Percentiles rank a stretch among this genome's conserved stretches.
phyloP scores from a whole-genome alignment of 2,113 vertebrate genomes.

The Mirounga angustirostris region DNA sequence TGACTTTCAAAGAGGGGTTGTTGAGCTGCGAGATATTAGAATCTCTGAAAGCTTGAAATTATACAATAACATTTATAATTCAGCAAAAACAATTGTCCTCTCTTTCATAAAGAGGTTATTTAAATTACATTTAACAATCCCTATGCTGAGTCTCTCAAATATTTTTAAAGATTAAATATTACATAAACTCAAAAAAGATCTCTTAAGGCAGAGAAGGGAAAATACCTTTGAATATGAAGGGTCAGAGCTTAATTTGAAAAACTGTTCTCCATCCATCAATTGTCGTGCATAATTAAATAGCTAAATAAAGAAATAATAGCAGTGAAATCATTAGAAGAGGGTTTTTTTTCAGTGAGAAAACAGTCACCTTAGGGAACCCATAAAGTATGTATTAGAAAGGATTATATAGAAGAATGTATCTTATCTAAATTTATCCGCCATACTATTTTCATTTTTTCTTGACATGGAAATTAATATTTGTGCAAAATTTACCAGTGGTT shows the following conservation, averaged over 20 bases:
- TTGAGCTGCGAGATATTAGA: conserved; percentile 46
- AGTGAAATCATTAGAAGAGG: not conserved
- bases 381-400: not conserved
- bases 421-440: conserved; percentile 15
- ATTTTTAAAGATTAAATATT: conserved; percentile 58
- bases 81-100: not conserved
- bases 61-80: conserved; percentile 62
- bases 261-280: not conserved
- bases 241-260: conserved; percentile 47
- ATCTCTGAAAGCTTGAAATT: conserved; percentile 54
- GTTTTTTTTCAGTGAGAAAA: not conserved
- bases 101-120: conserved; percentile 23
- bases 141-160: conserved; percentile 31
- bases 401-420: not conserved
- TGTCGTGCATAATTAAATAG: conserved; percentile 20
- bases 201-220: conserved; percentile 16
- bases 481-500: not conserved
- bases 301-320: conserved; percentile 37
- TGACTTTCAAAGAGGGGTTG: conserved; percentile 62
- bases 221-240: conserved; percentile 24
- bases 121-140: conserved; percentile 43
- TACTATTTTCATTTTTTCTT: not conserved
- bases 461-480: conserved; percentile 6
- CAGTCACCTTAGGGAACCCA: not conserved
- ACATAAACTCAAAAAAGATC: conserved; percentile 43